Evolutionary conservation across 2,113 vertebrate genomes (phyloP).

Genomic region (Megaleporinus macrocephalus): DNA sequence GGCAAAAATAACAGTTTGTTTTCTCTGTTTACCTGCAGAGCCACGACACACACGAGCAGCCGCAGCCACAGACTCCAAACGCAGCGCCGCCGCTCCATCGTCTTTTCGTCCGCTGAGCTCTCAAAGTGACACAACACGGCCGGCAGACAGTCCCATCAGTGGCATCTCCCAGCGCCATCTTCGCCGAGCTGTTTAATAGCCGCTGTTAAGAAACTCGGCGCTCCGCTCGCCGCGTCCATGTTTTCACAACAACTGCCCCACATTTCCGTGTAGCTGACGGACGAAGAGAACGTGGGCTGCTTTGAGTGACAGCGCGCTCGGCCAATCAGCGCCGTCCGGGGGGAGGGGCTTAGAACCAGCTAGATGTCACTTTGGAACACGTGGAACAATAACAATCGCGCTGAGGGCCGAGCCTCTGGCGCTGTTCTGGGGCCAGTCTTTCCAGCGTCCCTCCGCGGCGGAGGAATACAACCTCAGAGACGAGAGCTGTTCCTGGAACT

Average conservation of each 20-base stretch:
- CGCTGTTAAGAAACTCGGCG: too few relatives aligned
- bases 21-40: conserved; percentile 32
- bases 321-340: conserved; percentile 59
- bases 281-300: conserved; percentile 49
- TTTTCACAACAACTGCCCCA: conserved; percentile 40
- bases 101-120: neutral
- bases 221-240: conserved; percentile 41
- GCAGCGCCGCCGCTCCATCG: conserved; percentile 28
- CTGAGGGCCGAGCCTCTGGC: conserved; percentile 6
- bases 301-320: conserved; percentile 45
- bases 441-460: too few relatives aligned
- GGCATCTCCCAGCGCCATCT: conserved; percentile 27
- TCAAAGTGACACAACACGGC: conserved; percentile 43
- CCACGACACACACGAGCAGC: conserved; percentile 21
- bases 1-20: conserved; percentile 5
- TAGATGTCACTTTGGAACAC: conserved; percentile 69
- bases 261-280: conserved; percentile 76
- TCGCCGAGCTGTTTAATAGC: conserved; percentile 41
- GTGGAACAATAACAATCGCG: conserved; percentile 68
- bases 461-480: neutral
- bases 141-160: conserved; percentile 41
- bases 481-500: neutral
- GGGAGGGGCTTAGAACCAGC: conserved; percentile 66
- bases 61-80: neutral
- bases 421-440: conserved; percentile 42